Evolutionary conservation across 2,888 invertebrate species (phyloP).

Genomic region (Mesochorus sp.): DNA sequence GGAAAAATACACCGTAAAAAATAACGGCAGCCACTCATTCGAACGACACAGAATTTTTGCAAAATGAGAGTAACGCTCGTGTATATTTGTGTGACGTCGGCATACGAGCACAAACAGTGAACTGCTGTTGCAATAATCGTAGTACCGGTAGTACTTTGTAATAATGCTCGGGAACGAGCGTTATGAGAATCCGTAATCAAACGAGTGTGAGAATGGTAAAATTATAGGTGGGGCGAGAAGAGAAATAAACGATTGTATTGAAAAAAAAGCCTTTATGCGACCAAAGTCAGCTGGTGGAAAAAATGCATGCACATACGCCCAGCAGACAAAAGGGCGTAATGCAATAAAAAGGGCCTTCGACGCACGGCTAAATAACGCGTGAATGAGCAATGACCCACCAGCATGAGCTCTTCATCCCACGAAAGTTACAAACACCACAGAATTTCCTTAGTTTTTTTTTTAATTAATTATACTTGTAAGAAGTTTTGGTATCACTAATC

Average conservation of each 20-base stretch:
- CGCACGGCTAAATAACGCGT: too few relatives aligned
- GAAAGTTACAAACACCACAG: too few relatives aligned
- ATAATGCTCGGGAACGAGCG: slow-evolving; percentile 58
- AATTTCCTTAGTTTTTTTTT: too few relatives aligned
- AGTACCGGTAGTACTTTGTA: slow-evolving; percentile 66
- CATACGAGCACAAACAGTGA: slow-evolving; percentile 37
- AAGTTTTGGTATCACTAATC: too few relatives aligned
- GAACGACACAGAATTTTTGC: slow-evolving; percentile 53
- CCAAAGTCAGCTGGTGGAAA: slow-evolving; percentile 42
- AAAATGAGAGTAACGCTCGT: slow-evolving; percentile 22
- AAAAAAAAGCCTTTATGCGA: slow-evolving; percentile 68
- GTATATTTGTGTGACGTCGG: background rate
- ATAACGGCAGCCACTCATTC: slow-evolving; percentile 53
- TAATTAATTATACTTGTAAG: too few relatives aligned
- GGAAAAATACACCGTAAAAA: slow-evolving; percentile 60
- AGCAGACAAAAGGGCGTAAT: too few relatives aligned
- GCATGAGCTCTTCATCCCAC: too few relatives aligned
- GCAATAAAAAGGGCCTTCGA: too few relatives aligned
- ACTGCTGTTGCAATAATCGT: slow-evolving; percentile 67
- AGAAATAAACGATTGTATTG: slow-evolving; percentile 66
- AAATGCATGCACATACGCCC: background rate
- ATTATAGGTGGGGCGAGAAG: background rate
- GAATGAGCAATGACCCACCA: too few relatives aligned
- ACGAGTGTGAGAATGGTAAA: slow-evolving; percentile 49
- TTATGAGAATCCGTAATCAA: slow-evolving; percentile 71